Conservation (phyloP, 2,113 vertebrate genomes). For the Corythoichthys intestinalis region DNA sequence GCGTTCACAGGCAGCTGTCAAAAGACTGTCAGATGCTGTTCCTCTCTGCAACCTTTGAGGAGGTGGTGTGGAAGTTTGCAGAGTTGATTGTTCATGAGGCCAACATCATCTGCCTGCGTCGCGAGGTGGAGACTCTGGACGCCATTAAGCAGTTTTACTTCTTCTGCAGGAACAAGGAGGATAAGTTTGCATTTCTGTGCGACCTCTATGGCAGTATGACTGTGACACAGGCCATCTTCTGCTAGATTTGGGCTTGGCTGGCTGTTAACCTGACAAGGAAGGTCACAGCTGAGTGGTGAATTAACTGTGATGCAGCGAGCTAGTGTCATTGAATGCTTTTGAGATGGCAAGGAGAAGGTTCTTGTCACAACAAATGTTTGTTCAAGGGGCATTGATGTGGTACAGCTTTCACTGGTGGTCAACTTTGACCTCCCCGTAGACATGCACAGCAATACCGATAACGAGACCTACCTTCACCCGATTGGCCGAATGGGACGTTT, state of each 20-base stretch:
- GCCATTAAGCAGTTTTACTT: slow-evolving; percentile 96
- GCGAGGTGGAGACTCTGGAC: slow-evolving; percentile 93
- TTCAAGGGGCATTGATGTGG: slow-evolving; percentile 91
- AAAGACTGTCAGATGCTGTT: slow-evolving; percentile 93
- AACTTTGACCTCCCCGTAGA: slow-evolving; percentile 95
- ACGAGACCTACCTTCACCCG: slow-evolving; percentile 90
- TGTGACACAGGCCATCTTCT: slow-evolving; percentile 91
- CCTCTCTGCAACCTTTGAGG: slow-evolving; percentile 95
- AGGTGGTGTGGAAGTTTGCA: slow-evolving; percentile 91
- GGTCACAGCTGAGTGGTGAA: slow-evolving; percentile 92
- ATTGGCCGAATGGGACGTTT: slow-evolving; percentile 93
- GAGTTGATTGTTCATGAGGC: slow-evolving; percentile 87
- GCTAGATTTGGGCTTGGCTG: slow-evolving; percentile 84
- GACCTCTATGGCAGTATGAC: slow-evolving; percentile 89
- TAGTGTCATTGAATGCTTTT: slow-evolving; percentile 85
- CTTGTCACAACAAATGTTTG: slow-evolving; percentile 96
- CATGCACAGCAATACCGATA: slow-evolving; percentile 83
- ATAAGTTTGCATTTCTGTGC: slow-evolving; percentile 88
- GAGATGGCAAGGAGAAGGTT: slow-evolving; percentile 92
- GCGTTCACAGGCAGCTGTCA: slow-evolving; percentile 89
- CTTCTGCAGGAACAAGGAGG: slow-evolving; percentile 80
- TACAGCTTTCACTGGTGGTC: slow-evolving; percentile 92
- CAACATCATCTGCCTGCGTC: slow-evolving; percentile 90
- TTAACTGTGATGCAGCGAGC: slow-evolving; percentile 93
- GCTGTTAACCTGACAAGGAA: slow-evolving; percentile 77